Evolutionary conservation across 2,797 vertebrate species (phyloP), one percentile per base, ranked within the genome.

Genomic region (Neosalanx taihuensis): DNA sequence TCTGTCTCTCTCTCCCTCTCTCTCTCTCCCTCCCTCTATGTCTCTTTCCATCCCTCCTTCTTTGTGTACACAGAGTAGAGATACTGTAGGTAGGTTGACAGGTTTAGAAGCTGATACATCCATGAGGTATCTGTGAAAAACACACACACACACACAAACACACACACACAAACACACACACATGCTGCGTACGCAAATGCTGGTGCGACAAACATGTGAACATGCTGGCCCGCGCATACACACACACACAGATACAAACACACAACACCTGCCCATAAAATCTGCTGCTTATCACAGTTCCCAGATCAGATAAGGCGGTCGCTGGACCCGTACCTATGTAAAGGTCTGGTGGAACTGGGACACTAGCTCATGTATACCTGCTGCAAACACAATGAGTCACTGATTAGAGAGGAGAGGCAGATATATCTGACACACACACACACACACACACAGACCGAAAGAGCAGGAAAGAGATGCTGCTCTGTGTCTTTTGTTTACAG

Each of bases 401-500:
- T 58, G 67, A 69, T 69, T 56, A 69, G 67, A 69, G 53, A 13
- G 58, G 74, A 62, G 72, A 72, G n/a, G 12, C 31, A 29, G 77
- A 82, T 71, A 6, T 15, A 3, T 56, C 6, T n/a, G 74, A n/a
- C n/a, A n/a, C n/a, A n/a, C n/a, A n/a, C n/a, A n/a, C n/a, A n/a
- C n/a, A n/a, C n/a, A n/a, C n/a, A 79, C 67, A 59, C 31, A 70
- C 1, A 0, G 33, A 74, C 75, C 75, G 73, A 79, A 84, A 72
- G 71, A 68, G 37, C 4, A 30, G 1, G 76, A 85, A 81, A 84
- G 58, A 83, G 68, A 29, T 35, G 76, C 72, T n/a, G 51, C 67
- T 30, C 76, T 59, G 37, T 72, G 76, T 76, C 79, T n/a, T 82
- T 79, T 85, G 78, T 82, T 80, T 78, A 82, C 75, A 73, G 73